phyloP scores from a whole-genome alignment of 2,113 vertebrate genomes.

The Zosterops hypoxanthus region DNA sequence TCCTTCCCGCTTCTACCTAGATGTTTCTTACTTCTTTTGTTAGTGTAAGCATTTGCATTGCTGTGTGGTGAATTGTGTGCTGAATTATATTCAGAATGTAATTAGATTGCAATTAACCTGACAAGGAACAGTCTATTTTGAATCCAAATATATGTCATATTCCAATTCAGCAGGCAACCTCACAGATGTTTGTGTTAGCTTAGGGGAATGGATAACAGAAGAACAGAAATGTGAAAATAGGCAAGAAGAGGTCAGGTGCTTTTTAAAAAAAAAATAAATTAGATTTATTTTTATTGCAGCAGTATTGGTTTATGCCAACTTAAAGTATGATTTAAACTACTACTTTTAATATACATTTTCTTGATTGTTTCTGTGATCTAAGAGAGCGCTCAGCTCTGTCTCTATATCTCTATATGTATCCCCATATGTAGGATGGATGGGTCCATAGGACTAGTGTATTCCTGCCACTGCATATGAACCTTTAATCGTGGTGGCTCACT shows the following conservation, averaged over 20 bases:
- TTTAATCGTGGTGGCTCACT: neutral
- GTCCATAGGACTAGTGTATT: neutral
- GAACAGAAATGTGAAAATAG: neutral
- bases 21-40: neutral
- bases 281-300: too few relatives aligned
- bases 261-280: too few relatives aligned
- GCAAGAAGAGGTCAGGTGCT: neutral
- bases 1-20: neutral
- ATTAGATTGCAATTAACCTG: neutral
- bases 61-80: neutral
- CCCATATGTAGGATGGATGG: neutral
- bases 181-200: neutral
- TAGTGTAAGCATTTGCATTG: neutral
- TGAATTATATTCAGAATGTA: slow-evolving; percentile 6
- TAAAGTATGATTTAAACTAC: neutral
- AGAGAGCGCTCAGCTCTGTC: neutral
- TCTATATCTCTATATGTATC: neutral
- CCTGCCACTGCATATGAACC: neutral
- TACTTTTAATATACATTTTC: neutral
- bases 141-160: neutral
- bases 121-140: neutral
- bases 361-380: neutral
- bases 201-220: neutral
- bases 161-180: neutral
- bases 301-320: neutral